Base-by-base conservation (phyloP, 2,888 invertebrate species). In the Sphaerophoria rueppellii region DNA sequence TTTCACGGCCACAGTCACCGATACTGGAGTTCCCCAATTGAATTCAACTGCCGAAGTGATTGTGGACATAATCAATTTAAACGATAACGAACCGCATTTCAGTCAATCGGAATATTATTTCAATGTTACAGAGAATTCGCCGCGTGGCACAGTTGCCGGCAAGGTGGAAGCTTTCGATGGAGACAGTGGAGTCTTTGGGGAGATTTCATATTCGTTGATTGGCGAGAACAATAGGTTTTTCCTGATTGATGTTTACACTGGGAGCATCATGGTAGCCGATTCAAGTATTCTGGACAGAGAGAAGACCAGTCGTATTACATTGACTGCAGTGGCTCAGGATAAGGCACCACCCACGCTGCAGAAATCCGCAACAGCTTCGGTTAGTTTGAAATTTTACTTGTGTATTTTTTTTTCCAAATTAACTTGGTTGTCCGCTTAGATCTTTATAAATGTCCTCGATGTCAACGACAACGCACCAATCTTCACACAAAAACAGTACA, bases 401-500 rank as follows among this genome's bases (percentile, higher is more conserved):
- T 0, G 5, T 14, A 5, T 6, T 4, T 0, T n/a, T 43, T 14
- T 48, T 61, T 75, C 14, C 40, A n/a, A 37, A 24, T 3, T 16
- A 32, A 5, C n/a, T 48, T 35, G 48, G 7, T 87, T 73, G 0
- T 58, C 6, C 6, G 60, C 79, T 12, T 89, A 95, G 95, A 93
- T 97, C 2, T 94, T 95, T 89, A 94, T 97, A 55, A 95, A 95
- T 90, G 93, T 98, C 9, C 90, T 94, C 35, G 98, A 98, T 90
- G 94, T 96, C n/a, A 98, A 98, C 91, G 98, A 98, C 91, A 97
- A 98, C 91, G 92, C 95, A 0, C 98, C 98, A 0, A 92, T 94
- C 57, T 98, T 98, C 91, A 94, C 94, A 0, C 95, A 96, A 87
- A 94, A 94, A 60, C 94, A 94, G 7, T 98, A 97, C 91, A 94